phyloP scores from a whole-genome alignment of 2,113 vertebrate species.

The Antechinus flavipes region DNA sequence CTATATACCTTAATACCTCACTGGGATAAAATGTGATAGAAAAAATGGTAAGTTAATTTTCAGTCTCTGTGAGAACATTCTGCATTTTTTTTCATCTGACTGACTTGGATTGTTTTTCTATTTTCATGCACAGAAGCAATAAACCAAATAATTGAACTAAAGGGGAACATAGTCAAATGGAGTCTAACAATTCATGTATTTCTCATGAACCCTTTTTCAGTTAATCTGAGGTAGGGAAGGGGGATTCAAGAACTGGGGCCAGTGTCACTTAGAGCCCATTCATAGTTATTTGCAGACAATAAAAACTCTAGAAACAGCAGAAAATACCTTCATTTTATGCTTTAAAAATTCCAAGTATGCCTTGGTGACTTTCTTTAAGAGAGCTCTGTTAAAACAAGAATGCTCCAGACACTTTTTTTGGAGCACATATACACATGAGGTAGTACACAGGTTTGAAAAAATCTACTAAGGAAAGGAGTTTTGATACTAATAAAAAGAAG shows the following conservation, averaged over 20 bases:
- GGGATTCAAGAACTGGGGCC: background rate
- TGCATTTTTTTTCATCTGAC: conserved; percentile 57
- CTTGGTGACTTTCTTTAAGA: background rate
- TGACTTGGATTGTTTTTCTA: conserved; percentile 10
- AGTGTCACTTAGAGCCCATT: background rate
- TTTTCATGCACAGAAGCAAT: conserved; percentile 41
- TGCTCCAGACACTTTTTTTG: background rate
- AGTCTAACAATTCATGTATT: background rate
- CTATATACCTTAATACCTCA: conserved; percentile 44
- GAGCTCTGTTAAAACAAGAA: background rate
- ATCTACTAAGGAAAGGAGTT: conserved; percentile 17
- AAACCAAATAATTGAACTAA: conserved; percentile 43
- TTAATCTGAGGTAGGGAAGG: background rate
- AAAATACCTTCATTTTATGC: background rate
- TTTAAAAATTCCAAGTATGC: background rate
- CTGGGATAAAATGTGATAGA: conserved; percentile 42
- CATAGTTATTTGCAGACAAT: background rate
- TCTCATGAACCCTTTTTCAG: conserved; percentile 4
- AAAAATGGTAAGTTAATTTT: conserved; percentile 57
- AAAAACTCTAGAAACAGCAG: background rate
- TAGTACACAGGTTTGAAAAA: background rate
- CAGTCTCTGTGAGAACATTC: conserved; percentile 53
- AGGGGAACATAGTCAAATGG: conserved; percentile 28
- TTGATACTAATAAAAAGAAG: background rate
- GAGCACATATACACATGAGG: background rate